Conservation (phyloP, 2,113 vertebrate genomes). For the Motacilla alba region DNA sequence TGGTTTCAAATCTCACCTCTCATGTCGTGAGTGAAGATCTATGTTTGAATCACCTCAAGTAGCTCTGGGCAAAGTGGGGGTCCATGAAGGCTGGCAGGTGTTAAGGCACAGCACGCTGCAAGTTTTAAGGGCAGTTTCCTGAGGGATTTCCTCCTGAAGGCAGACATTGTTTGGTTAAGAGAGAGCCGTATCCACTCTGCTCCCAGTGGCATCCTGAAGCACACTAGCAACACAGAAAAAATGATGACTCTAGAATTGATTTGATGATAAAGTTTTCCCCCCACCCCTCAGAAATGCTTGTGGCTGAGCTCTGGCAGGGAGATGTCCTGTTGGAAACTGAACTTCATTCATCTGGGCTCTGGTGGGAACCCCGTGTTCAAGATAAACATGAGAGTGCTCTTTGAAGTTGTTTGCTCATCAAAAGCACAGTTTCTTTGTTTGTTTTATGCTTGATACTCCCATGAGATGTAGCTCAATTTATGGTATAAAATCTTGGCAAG, state of each 20-base stretch:
- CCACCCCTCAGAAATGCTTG: slow-evolving; percentile 4
- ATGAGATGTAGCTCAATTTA: slow-evolving; percentile 3
- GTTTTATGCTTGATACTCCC: slow-evolving; percentile 26
- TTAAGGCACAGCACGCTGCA: not conserved
- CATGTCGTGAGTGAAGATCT: not conserved
- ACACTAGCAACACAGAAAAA: not conserved
- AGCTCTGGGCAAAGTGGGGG: not conserved
- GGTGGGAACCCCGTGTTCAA: slow-evolving; percentile 34
- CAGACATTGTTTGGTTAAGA: slow-evolving; percentile 24
- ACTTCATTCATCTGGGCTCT: slow-evolving; percentile 5
- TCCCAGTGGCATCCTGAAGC: slow-evolving; percentile 6
- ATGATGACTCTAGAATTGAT: not conserved
- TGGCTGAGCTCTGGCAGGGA: slow-evolving; percentile 43
- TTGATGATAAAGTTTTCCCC: slow-evolving; percentile 10
- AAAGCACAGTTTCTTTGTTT: slow-evolving; percentile 49
- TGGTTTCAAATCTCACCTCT: not conserved
- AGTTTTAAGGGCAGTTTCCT: slow-evolving; percentile 2
- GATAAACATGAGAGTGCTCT: slow-evolving; percentile 42
- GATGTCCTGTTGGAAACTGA: slow-evolving; percentile 48
- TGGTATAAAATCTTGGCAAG: slow-evolving; percentile 36
- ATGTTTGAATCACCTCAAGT: rapidly evolving
- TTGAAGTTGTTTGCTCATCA: slow-evolving; percentile 63
- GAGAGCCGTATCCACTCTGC: not conserved
- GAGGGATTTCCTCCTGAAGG: slow-evolving; percentile 18
- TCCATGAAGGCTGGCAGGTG: not conserved